Evolutionary conservation across 2,113 vertebrate species (phyloP), one percentile per base, ranked within the genome.

Genomic region (Eulacestoma nigropectus): DNA sequence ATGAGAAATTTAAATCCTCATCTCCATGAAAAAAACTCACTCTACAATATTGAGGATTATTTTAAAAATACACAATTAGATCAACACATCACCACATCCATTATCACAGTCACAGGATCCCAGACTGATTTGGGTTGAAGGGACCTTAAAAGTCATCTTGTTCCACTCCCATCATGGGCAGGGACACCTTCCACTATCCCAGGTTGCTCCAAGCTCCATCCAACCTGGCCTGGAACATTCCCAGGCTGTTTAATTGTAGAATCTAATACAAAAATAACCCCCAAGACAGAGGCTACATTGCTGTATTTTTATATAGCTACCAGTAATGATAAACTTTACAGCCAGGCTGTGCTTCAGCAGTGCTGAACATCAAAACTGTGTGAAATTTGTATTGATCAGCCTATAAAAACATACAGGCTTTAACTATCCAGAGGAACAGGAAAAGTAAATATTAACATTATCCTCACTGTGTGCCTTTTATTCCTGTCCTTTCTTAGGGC

Each of bases 391-490:
- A 75, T n/a, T 76, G 53, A 77, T 82, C 44, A 56, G 4, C 39
- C 55, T 20, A 12, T 37, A 57, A 89, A 67, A 86, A 10, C 64
- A 60, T 2, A 8, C 1, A 70, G 26, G 18, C 39, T 78, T 77
- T 49, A 93, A 52, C 33, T 17, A 59, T 2, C 13, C 44, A 47
- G 20, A 60, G 69, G 35, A 83, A 77, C 7, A 46, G 57, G 7
- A 39, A 9, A 65, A 79, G 15, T 10, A 46, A 84, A 47, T 11
- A 60, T 50, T 10, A 60, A 20, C 3, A 35, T 15, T 13, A 33
- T 42, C 8, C 27, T 62, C 37, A 68, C 1, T 0, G 0, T 4
- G 16, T 27, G 30, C 39, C 30, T 86, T 76, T 53, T 46, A 46
- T n/a, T 77, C n/a, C 63, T 47, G n/a, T 18, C 39, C 11, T 13